Percentiles rank a stretch among this genome's conserved stretches.
phyloP scores from a whole-genome alignment of 2,888 invertebrate species.

The Cylindroiulus punctatus region DNA sequence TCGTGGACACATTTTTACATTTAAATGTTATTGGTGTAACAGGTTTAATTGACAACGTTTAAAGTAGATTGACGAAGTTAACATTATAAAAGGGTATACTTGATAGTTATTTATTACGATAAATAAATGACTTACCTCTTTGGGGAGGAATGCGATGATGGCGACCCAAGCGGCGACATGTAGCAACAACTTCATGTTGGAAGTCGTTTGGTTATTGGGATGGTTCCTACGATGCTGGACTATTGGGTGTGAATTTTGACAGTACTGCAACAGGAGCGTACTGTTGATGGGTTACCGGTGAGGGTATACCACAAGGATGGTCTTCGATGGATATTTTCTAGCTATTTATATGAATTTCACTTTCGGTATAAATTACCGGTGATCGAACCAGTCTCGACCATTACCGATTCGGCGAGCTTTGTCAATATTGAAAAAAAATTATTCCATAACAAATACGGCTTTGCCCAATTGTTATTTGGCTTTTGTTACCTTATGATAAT shows the following conservation, averaged over 20 bases:
- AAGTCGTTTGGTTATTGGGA: background rate
- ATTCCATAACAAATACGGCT: background rate
- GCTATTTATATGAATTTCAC: background rate
- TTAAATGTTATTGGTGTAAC: background rate
- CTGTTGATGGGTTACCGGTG: background rate
- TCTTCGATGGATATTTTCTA: background rate
- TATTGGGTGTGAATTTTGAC: background rate
- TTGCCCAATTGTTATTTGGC: slow-evolving; percentile 3
- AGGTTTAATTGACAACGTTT: background rate
- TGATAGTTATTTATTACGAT: background rate
- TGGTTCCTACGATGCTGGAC: background rate
- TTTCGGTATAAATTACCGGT: background rate
- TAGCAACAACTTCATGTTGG: background rate
- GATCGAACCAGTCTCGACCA: background rate
- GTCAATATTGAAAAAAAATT: background rate
- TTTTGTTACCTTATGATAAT: background rate
- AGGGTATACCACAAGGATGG: background rate
- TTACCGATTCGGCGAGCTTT: background rate
- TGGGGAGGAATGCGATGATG: background rate
- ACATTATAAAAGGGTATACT: background rate
- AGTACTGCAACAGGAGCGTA: background rate
- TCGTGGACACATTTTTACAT: no score
- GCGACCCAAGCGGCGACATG: background rate
- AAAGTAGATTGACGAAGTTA: background rate
- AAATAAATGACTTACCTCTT: background rate